Evolutionary conservation across 53 echinoderm and acorn worm species (phyloP), one percentile per base, ranked within the genome.

Genomic region (Glandiceps talaboti): DNA sequence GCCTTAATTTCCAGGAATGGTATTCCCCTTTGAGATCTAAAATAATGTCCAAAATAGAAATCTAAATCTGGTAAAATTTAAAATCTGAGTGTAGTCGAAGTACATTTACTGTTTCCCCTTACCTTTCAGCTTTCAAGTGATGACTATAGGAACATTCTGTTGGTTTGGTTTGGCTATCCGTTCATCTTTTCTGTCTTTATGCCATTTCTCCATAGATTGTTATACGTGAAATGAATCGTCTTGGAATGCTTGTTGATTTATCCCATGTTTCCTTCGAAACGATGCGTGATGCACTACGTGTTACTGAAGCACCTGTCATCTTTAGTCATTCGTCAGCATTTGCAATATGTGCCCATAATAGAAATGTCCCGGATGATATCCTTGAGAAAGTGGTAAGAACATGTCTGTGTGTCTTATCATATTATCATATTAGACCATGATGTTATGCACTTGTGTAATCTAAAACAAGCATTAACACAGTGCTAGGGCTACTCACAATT

Each of bases 261-360:
- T 83, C 90, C 0, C 93, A 93, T 33, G 88, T 88, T 27, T 90
- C 90, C 27, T 78, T 77, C 1, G 87, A 72, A 26, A 90, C 90
- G 25, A 93, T 93, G 93, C 75, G 75, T 28, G 86, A 88, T 33
- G 86, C 83, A 29, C 78, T 93, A 0, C 79, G 85, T 32, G 75
- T 88, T 0, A 79, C 83, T 27, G 75, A 31, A 14, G 90, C 93
- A 28, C 93, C 93, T 27, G 86, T 93, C 73, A 93, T 93, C 1
- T 93, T 87, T 76, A 93, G 93, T 73, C 93, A 93, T 64, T 88
- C 90, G 14, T 90, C 93, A 0, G 93, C 93, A 0, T 93, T 86
- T 74, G 80, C 90, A 14, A 73, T 93, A 12, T 93, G 93, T 75
- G 74, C 74, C 30, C 77, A 77, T 31, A 82, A 90, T 64, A 83